Base-by-base conservation (phyloP, 2,888 invertebrate genomes). In the Lithodes maja region DNA sequence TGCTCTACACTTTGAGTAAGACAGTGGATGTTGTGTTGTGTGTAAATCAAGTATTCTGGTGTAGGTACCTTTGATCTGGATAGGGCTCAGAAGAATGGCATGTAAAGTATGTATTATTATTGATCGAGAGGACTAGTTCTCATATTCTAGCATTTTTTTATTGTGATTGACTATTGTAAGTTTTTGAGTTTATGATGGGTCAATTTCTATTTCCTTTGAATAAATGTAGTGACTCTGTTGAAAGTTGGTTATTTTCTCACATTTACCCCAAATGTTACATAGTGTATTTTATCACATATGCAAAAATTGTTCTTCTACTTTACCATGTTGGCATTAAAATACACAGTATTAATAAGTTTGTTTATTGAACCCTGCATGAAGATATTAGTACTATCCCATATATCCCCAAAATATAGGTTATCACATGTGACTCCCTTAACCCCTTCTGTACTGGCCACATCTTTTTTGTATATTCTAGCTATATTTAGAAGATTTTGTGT, bases 251-350 rank as follows among this genome's bases (percentile, higher is more conserved):
- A 83, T 83, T 83, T 79, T 83, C 68, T 87, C 80, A 87, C 83
- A 78, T 77, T 87, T 69, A 83, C 78, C 78, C 83, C 83, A 83
- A 68, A 87, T 87, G 83, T 83, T 87, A 83, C 68, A 87, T 83
- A 87, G 77, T 83, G 87, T 87, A 83, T 87, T 83, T 87, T 87
- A 83, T 87, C 78, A 87, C 83, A 83, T 83, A 83, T 87, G 87
- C 87, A 87, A 87, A 83, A 68, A 71, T 53, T 77, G 79, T 87
- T 87, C 83, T 87, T 87, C 87, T 87, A 87, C 87, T 87, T 83
- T 83, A 87, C 69, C 87, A 87, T 83, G 87, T 87, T 87, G 87
- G 87, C 87, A 87, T 87, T 87, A 87, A 87, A 87, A 86, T 86
- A 86, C 81, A 86, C 86, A 86, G 86, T 86, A 86, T 86, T 86